Evolutionary conservation across 2,888 invertebrate species (phyloP).

Genomic region (Neria commutata): DNA sequence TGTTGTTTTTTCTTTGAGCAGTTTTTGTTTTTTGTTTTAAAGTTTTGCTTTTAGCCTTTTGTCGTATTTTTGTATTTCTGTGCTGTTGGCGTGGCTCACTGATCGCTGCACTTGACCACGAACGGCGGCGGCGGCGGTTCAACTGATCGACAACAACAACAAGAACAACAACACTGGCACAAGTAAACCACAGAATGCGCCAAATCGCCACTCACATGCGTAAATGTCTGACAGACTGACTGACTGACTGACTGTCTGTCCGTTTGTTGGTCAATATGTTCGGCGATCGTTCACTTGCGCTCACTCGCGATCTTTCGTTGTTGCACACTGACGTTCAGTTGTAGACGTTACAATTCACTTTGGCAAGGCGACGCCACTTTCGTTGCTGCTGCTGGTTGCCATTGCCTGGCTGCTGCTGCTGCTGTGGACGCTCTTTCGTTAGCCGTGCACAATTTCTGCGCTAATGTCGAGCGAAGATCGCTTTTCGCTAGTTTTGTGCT

Average conservation of each 20-base stretch:
- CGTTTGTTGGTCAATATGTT: too few relatives aligned
- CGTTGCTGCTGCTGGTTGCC: too few relatives aligned
- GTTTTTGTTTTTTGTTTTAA: background rate
- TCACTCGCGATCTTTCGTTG: too few relatives aligned
- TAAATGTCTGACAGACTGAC: conserved; percentile 33
- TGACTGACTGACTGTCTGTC: conserved; percentile 12
- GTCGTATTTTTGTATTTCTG: background rate
- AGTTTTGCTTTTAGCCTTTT: background rate
- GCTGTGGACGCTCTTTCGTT: too few relatives aligned
- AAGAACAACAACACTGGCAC: conserved; percentile 15
- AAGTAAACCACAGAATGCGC: background rate
- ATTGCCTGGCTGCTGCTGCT: too few relatives aligned
- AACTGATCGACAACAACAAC: conserved; percentile 21
- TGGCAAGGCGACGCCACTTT: too few relatives aligned
- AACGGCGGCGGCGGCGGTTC: conserved; percentile 27
- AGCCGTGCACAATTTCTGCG: too few relatives aligned
- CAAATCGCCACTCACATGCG: conserved; percentile 21
- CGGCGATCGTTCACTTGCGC: too few relatives aligned
- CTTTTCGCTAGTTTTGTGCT: too few relatives aligned
- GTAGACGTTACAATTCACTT: too few relatives aligned
- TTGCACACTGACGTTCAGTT: too few relatives aligned
- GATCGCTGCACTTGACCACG: conserved; percentile 31
- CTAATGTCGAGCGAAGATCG: too few relatives aligned
- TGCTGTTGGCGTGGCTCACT: background rate
- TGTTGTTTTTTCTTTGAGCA: background rate